Percentiles rank a stretch among this genome's conserved stretches.
These are phyloP conservation scores for Atta colombica DNA, from an alignment of 1,140 invertebrate genomes.

Conservation along the genomic window DNA sequence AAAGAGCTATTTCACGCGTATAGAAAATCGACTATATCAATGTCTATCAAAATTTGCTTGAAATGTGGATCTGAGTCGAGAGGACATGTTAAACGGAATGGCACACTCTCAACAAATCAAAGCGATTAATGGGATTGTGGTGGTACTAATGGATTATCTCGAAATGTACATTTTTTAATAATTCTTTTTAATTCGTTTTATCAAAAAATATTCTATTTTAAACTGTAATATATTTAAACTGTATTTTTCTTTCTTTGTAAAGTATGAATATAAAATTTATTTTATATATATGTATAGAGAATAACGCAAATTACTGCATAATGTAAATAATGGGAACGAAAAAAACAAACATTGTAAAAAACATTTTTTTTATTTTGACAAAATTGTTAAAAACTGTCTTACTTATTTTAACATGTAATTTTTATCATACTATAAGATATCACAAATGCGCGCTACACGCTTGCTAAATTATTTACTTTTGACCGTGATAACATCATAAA, in stretches of 20 bases:
- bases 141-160: constrained; percentile 1
- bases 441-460: too few species aligned
- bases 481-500: too few species aligned
- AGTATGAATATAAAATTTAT: constrained; percentile 1
- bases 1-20: constrained; percentile 37
- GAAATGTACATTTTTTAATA: background rate
- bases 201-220: constrained; percentile 2
- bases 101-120: constrained; percentile 37
- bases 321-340: background rate
- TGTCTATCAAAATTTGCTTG: constrained; percentile 41
- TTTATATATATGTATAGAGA: background rate
- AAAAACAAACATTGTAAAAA: background rate
- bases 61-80: constrained; percentile 16
- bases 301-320: background rate
- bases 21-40: constrained; percentile 49
- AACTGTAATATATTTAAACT: constrained; percentile 6
- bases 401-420: background rate
- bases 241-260: background rate
- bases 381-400: background rate
- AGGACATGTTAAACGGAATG: background rate
- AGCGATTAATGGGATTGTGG: constrained; percentile 16
- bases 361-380: background rate
- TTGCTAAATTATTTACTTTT: too few species aligned
- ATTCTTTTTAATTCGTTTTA: constrained; percentile 4
- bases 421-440: background rate